These are phyloP conservation scores for Beroe ovata DNA, from an alignment of 37 sponge, comb jelly and placozoan species.

Conservation along the genomic window DNA sequence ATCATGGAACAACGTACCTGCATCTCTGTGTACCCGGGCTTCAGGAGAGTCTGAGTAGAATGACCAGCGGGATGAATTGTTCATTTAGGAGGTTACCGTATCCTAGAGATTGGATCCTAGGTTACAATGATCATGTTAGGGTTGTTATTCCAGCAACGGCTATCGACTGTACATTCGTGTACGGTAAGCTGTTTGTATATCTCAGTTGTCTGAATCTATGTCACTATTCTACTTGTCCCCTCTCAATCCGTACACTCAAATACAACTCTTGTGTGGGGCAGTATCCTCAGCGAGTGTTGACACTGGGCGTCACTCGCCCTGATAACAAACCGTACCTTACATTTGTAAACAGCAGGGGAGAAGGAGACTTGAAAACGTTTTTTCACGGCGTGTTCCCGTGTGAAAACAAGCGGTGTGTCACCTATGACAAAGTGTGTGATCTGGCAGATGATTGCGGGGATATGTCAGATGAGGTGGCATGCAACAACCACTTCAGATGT, in stretches of 20 bases:
- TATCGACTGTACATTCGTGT: background rate
- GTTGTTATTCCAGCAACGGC: background rate
- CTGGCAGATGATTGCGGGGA: constrained; percentile 59
- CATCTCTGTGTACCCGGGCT: background rate
- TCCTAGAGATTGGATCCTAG: background rate
- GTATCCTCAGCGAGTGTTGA: background rate
- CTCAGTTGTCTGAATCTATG: background rate
- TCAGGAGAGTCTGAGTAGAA: background rate
- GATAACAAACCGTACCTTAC: background rate
- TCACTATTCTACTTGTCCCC: background rate
- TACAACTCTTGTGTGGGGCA: background rate
- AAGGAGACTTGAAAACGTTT: background rate
- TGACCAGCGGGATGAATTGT: background rate
- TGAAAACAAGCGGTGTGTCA: constrained; percentile 11
- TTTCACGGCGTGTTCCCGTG: constrained; percentile 7
- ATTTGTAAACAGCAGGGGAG: background rate
- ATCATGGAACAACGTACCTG: background rate
- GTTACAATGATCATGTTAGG: background rate
- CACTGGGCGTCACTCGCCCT: background rate
- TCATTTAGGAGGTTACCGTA: background rate
- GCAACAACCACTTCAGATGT: constrained; percentile 23
- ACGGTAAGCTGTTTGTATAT: background rate
- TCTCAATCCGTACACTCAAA: background rate
- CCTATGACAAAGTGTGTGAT: background rate
- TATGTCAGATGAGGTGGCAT: constrained; percentile 1